These are phyloP conservation scores for Cataglyphis rosenhaueri DNA, from an alignment of 2,888 invertebrate species.

Conservation along the genomic window DNA sequence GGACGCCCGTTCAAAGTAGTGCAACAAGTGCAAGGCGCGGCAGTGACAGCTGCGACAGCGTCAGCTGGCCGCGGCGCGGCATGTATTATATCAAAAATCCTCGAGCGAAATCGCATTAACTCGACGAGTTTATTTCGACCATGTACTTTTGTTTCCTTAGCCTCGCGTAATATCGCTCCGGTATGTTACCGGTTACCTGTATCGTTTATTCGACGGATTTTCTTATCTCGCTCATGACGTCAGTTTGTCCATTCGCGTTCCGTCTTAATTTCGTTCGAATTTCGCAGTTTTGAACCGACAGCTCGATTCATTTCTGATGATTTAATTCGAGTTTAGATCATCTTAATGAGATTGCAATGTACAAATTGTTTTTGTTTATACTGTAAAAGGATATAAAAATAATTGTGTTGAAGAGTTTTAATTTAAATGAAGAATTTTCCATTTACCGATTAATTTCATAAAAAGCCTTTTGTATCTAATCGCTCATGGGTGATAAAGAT, in stretches of 20 bases:
- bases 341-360: neutral
- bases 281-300: neutral
- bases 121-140: conserved; percentile 63
- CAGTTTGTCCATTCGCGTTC: neutral
- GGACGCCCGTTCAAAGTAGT: conserved; percentile 62
- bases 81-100: conserved; percentile 68
- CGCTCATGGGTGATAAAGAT: neutral
- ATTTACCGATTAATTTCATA: neutral
- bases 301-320: neutral
- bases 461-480: neutral
- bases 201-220: conserved; percentile 59
- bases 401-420: neutral
- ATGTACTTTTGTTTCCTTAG: conserved; percentile 41
- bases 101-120: conserved; percentile 59
- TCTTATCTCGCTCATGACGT: conserved; percentile 48
- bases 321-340: neutral
- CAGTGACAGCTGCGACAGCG: conserved; percentile 58
- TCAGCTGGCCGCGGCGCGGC: conserved; percentile 42
- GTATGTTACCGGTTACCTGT: conserved; percentile 6
- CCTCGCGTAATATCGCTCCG: conserved; percentile 29
- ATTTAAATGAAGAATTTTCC: neutral
- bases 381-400: neutral
- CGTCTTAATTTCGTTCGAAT: conserved; percentile 12
- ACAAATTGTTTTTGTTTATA: neutral
- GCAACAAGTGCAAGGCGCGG: conserved; percentile 74